Percentiles rank a stretch among this genome's conserved stretches.
phyloP scores from a whole-genome alignment of 2,888 invertebrate species.

The Drosophila aldrichi region DNA sequence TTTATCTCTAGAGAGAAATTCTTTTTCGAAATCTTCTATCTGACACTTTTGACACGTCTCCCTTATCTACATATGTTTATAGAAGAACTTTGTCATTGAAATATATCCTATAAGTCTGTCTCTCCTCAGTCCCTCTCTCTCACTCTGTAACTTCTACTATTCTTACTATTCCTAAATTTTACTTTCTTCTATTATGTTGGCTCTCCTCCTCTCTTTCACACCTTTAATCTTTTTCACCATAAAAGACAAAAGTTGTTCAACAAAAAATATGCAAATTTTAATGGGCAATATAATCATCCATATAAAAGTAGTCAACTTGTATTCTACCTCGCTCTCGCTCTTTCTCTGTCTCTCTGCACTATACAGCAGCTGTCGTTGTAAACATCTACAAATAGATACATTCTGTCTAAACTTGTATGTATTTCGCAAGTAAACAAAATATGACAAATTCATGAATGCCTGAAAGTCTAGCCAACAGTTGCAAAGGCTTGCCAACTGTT shows the following conservation, averaged over 20 bases:
- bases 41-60: too few species aligned
- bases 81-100: not conserved
- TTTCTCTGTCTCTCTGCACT: not conserved
- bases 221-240: not conserved
- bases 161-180: too few species aligned
- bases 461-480: not conserved
- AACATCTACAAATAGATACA: constrained; percentile 4
- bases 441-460: not conserved
- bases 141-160: not conserved
- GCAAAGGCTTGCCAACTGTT: not conserved
- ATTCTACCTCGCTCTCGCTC: not conserved
- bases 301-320: not conserved
- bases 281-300: not conserved
- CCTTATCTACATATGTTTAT: too few species aligned
- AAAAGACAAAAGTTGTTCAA: not conserved
- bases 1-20: not conserved
- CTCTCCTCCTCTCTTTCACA: too few species aligned
- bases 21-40: not conserved
- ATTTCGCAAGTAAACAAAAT: not conserved
- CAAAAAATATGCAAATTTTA: not conserved
- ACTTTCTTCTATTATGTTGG: too few species aligned
- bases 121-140: too few species aligned
- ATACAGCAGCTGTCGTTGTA: not conserved
- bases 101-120: not conserved
- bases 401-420: not conserved